phyloP scores from a whole-genome alignment of 2,797 vertebrate genomes.

The Rousettus madagascariensis region DNA sequence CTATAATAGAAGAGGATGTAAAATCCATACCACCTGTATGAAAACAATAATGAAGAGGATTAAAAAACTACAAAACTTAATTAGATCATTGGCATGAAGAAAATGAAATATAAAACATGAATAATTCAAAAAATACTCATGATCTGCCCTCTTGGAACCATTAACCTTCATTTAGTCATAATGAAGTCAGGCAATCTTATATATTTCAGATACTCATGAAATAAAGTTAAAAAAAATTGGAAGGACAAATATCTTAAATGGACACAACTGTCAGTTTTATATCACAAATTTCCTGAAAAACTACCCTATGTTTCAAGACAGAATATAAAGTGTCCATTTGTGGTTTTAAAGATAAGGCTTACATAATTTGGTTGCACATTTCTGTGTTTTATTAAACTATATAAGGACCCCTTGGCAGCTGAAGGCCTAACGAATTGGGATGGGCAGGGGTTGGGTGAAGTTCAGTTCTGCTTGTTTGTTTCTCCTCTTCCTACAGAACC shows the following conservation, averaged over 20 bases:
- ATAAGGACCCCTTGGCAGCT: background rate
- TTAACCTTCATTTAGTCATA: background rate
- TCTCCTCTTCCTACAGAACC: background rate
- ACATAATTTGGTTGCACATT: background rate
- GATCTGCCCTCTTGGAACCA: background rate
- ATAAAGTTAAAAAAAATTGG: background rate
- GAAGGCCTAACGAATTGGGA: background rate
- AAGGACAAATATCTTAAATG: background rate
- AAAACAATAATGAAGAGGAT: constrained; percentile 29
- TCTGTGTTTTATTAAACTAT: background rate
- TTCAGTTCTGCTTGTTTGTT: background rate
- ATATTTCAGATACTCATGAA: background rate
- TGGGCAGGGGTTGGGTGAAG: background rate
- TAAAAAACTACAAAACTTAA: background rate
- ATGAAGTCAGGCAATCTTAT: background rate
- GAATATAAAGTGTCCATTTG: background rate
- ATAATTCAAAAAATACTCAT: background rate
- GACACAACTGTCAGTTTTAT: background rate
- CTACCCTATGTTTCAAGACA: background rate
- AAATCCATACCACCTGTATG: background rate
- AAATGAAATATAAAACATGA: background rate
- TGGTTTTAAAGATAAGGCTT: background rate
- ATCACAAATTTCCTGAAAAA: background rate
- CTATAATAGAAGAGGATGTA: background rate
- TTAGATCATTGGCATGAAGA: background rate